Conservation (phyloP, 2,113 vertebrate genomes). For the Puffinus mauretanicus region DNA sequence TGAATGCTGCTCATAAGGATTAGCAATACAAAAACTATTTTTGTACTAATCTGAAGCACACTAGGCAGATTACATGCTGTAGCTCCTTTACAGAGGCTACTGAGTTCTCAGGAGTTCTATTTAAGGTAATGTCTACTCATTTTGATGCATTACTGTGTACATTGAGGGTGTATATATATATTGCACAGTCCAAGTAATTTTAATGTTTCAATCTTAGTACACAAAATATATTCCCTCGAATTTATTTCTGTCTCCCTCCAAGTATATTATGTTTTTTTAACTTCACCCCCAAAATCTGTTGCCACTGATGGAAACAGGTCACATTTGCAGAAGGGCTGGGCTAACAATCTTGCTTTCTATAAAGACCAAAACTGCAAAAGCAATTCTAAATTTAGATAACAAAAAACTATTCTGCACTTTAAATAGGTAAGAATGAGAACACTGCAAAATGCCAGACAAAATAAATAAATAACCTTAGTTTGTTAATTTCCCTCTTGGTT, state of each 20-base stretch:
- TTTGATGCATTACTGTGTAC: not conserved
- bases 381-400: not conserved
- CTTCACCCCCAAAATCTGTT: not conserved
- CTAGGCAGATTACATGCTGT: not conserved
- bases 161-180: not conserved
- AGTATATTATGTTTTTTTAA: not conserved
- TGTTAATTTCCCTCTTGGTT: constrained; percentile 88
- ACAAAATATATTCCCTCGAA: not conserved
- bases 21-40: constrained; percentile 12
- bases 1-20: not conserved
- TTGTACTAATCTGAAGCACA: not conserved
- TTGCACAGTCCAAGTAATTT: not conserved
- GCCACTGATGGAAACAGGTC: not conserved
- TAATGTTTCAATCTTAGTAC: not conserved
- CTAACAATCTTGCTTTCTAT: not conserved
- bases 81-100: not conserved
- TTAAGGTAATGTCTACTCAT: not conserved
- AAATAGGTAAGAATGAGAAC: not conserved
- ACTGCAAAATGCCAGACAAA: constrained; percentile 78
- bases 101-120: not conserved
- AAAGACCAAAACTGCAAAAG: not conserved
- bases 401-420: not conserved
- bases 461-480: constrained; percentile 68
- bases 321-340: not conserved
- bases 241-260: not conserved